phyloP scores from a whole-genome alignment of 2,888 invertebrate genomes.

The Melolontha melolontha region DNA sequence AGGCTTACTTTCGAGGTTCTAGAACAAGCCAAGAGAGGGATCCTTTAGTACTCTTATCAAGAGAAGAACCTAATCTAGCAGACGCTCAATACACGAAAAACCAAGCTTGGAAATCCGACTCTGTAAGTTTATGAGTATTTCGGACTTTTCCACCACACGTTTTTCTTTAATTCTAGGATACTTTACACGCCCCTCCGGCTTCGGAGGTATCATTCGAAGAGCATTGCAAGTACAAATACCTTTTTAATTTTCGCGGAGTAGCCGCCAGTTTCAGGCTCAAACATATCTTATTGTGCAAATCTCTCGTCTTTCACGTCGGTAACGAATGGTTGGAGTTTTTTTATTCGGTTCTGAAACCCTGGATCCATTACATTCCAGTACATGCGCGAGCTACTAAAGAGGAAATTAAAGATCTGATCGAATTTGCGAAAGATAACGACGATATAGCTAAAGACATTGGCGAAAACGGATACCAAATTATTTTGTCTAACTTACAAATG shows the following conservation, averaged over 20 bases:
- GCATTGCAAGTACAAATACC: constrained; percentile 92
- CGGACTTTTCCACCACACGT: background rate
- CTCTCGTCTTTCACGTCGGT: constrained; percentile 94
- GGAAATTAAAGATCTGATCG: constrained; percentile 78
- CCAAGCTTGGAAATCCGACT: constrained; percentile 97
- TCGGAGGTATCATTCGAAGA: constrained; percentile 88
- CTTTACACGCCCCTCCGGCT: constrained; percentile 85
- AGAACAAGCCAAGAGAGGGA: constrained; percentile 93
- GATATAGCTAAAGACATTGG: constrained; percentile 82
- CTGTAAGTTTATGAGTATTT: constrained; percentile 66
- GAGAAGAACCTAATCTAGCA: constrained; percentile 79
- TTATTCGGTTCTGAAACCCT: constrained; percentile 89
- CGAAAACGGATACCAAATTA: constrained; percentile 82
- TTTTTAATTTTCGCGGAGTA: constrained; percentile 97
- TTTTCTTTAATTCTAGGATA: constrained; percentile 74
- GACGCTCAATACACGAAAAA: constrained; percentile 98
- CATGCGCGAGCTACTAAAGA: constrained; percentile 72
- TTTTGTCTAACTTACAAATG: constrained; percentile 86
- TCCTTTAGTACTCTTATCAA: constrained; percentile 84
- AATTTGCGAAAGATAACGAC: constrained; percentile 83
- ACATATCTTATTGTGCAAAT: constrained; percentile 92
- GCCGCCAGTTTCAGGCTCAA: constrained; percentile 98
- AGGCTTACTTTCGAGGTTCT: constrained; percentile 93
- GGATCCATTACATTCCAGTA: constrained; percentile 96
- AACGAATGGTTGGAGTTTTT: constrained; percentile 96